Evolutionary conservation across 2,113 vertebrate species (phyloP).

Genomic region (Esox niger): DNA sequence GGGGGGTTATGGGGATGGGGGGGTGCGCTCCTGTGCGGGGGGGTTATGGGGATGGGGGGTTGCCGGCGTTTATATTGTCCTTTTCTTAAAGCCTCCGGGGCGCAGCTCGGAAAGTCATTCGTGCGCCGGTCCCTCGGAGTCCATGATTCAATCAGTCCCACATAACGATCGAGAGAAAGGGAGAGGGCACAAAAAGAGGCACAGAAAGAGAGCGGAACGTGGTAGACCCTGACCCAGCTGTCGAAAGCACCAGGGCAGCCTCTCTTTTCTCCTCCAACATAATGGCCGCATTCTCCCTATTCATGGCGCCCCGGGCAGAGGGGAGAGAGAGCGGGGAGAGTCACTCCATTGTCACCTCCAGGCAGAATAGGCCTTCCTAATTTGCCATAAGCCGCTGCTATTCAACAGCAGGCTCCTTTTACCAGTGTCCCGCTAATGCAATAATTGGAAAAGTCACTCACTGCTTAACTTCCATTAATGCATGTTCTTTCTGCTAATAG

Average conservation of each 20-base stretch:
- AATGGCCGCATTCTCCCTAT: conserved; percentile 80
- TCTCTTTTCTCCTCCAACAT: conserved; percentile 72
- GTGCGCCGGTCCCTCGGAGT: conserved; percentile 73
- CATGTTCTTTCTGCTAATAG: conserved; percentile 61
- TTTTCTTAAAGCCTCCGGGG: conserved; percentile 71
- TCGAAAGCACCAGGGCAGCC: conserved; percentile 64
- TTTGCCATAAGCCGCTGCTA: conserved; percentile 83
- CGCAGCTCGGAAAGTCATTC: conserved; percentile 69
- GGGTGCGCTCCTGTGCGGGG: no score
- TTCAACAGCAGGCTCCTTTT: conserved; percentile 86
- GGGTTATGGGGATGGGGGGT: conserved; percentile 10
- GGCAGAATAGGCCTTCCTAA: conserved; percentile 81
- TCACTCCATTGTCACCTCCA: conserved; percentile 63
- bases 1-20: neutral
- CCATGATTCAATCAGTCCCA: conserved; percentile 81
- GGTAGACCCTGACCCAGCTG: conserved; percentile 64
- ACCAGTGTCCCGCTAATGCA: conserved; percentile 69
- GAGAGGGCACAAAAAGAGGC: conserved; percentile 19
- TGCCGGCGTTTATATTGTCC: conserved; percentile 68
- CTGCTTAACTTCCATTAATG: conserved; percentile 68
- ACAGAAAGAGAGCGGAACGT: conserved; percentile 15
- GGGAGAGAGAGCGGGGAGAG: conserved; percentile 42
- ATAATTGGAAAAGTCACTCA: conserved; percentile 82
- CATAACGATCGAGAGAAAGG: conserved; percentile 54
- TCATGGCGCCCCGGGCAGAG: conserved; percentile 41